These are phyloP conservation scores for Callaeas wilsoni DNA, from an alignment of 2,113 vertebrate species.

Conservation along the genomic window DNA sequence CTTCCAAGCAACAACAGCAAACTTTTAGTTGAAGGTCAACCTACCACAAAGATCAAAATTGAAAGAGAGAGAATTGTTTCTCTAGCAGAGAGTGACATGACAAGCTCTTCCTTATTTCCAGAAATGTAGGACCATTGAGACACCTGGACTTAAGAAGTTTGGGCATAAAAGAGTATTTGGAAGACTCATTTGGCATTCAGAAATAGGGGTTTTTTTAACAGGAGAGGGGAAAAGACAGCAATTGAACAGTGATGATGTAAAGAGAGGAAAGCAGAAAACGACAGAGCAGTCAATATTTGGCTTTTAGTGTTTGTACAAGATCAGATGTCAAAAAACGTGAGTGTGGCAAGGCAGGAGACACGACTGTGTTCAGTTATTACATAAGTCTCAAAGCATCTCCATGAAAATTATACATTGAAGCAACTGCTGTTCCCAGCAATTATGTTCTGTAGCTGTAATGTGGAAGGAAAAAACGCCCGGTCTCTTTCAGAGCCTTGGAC, in stretches of 20 bases:
- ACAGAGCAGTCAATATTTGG: not conserved
- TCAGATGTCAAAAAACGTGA: not conserved
- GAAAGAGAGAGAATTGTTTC: not conserved
- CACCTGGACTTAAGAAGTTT: not conserved
- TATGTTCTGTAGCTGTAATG: not conserved
- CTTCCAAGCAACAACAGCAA: not conserved
- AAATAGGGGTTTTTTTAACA: not conserved
- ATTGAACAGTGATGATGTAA: not conserved
- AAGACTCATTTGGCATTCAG: not conserved
- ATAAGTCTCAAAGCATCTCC: not conserved
- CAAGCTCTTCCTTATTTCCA: not conserved
- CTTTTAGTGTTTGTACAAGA: not conserved
- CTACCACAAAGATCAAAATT: not conserved
- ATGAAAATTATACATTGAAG: not conserved
- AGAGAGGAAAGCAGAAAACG: not conserved
- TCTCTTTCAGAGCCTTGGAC: not conserved
- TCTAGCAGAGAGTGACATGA: not conserved
- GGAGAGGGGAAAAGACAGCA: not conserved
- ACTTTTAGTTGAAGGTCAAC: not conserved
- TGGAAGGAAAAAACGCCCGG: accelerated
- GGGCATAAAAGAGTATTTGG: not conserved
- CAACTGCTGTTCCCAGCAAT: not conserved
- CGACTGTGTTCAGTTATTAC: not conserved
- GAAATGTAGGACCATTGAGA: not conserved
- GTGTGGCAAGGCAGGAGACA: not conserved